Conservation (phyloP, 2,888 invertebrate genomes). For the Drosophila kambysellisi region DNA sequence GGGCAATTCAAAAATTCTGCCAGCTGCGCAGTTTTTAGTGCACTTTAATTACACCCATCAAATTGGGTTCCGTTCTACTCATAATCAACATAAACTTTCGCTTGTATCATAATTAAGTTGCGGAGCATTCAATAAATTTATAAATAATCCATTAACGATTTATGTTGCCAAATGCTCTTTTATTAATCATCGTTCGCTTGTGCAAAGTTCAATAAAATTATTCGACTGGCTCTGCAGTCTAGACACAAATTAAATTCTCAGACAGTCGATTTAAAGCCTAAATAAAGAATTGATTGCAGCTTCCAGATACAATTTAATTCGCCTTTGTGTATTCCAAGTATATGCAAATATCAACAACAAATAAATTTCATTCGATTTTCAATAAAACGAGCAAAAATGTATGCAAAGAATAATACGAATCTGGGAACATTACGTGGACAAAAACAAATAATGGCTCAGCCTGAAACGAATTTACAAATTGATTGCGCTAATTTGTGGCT, state of each 20-base stretch:
- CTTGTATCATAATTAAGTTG: background rate
- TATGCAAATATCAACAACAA: slow-evolving; percentile 53
- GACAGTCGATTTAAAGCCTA: slow-evolving; percentile 29
- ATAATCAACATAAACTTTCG: background rate
- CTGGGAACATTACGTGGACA: slow-evolving; percentile 22
- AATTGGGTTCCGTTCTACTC: too few species aligned
- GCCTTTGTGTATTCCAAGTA: slow-evolving; percentile 21
- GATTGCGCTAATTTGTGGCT: slow-evolving; percentile 68
- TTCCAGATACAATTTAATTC: slow-evolving; percentile 46
- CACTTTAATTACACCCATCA: background rate
- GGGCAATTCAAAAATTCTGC: background rate
- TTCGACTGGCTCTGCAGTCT: slow-evolving; percentile 33
- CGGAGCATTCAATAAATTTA: background rate
- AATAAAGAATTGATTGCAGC: slow-evolving; percentile 34
- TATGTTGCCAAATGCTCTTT: slow-evolving; percentile 12
- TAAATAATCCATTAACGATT: slow-evolving; percentile 20
- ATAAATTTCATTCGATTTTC: slow-evolving; percentile 56
- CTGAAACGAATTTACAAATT: slow-evolving; percentile 62
- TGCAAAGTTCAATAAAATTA: slow-evolving; percentile 29
- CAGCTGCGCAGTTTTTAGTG: background rate
- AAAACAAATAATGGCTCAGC: slow-evolving; percentile 28
- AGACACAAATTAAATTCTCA: slow-evolving; percentile 42
- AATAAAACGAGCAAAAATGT: slow-evolving; percentile 52
- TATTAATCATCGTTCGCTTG: slow-evolving; percentile 10
- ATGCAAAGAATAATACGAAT: slow-evolving; percentile 30